Evolutionary conservation across 2,888 invertebrate species (phyloP).

Genomic region (Hirtodrosophila trivittata): DNA sequence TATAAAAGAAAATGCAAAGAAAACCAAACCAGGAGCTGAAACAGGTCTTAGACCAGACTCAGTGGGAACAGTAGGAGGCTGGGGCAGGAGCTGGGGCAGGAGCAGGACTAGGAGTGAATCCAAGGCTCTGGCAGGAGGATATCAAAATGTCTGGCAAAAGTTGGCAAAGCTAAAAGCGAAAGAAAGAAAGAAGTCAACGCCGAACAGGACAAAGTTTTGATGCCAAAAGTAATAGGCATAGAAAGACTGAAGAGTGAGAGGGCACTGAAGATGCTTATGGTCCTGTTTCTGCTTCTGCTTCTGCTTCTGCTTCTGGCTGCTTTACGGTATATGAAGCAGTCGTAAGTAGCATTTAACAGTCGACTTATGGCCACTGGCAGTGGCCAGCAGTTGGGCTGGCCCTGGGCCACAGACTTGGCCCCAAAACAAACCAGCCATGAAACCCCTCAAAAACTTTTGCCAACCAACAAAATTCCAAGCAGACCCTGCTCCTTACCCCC

Average conservation of each 20-base stretch:
- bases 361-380: constrained; percentile 70
- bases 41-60: not conserved
- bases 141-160: constrained; percentile 60
- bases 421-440: constrained; percentile 62
- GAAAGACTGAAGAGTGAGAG: constrained; percentile 13
- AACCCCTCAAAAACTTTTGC: constrained; percentile 58
- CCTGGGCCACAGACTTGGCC: constrained; percentile 34
- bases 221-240: constrained; percentile 78
- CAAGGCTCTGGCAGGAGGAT: constrained; percentile 17
- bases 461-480: constrained; percentile 1
- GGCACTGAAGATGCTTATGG: constrained; percentile 8
- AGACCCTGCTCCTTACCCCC: not conserved
- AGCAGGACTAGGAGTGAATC: not conserved
- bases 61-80: not conserved
- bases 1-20: constrained; percentile 30
- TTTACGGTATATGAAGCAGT: constrained; percentile 56
- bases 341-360: constrained; percentile 75
- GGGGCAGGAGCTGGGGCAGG: not conserved
- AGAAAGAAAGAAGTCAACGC: constrained; percentile 69
- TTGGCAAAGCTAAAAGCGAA: constrained; percentile 55
- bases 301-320: constrained; percentile 4
- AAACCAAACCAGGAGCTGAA: constrained; percentile 5
- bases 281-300: not conserved
- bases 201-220: constrained; percentile 73
- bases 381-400: constrained; percentile 44